Evolutionary conservation across 2,888 invertebrate species (phyloP), one percentile per base, ranked within the genome.

Genomic region (Rhamnusium bicolor): DNA sequence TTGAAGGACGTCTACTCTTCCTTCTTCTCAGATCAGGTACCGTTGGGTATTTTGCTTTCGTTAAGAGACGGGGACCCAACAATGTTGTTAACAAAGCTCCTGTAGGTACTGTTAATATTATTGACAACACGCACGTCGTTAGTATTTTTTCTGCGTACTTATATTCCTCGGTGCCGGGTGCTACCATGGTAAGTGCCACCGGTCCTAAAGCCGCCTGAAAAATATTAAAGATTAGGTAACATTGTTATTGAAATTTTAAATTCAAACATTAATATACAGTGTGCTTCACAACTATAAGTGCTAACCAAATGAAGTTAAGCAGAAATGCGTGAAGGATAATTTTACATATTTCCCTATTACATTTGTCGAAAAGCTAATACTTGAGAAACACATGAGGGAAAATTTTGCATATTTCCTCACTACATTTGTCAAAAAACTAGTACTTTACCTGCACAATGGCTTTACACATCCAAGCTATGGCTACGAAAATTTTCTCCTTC

Each of bases 391-490:
- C n/a, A n/a, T n/a, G n/a, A n/a, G n/a, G n/a, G n/a, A n/a, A n/a
- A n/a, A n/a, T n/a, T n/a, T n/a, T n/a, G n/a, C n/a, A n/a, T n/a
- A n/a, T n/a, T n/a, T n/a, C n/a, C n/a, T n/a, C n/a, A n/a, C n/a
- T n/a, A 46, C 46, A 51, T 16, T 18, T 51, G 24, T 24, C 24
- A n/a, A n/a, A n/a, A n/a, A n/a, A n/a, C n/a, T n/a, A n/a, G n/a
- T n/a, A 8, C 71, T 73, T 80, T 89, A 93, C 95, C 91, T 97
- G 98, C 0, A 98, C 98, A 12, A 98, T 98, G 5, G 98, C 98
- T 89, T 98, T 98, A 0, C 98, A 96, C 92, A 98, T 94, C 95
- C 97, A 98, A 0, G 98, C 92, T 2, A 98, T 88, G 0, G 97
- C 93, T n/a, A 98, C 94, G 87, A 98, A 98, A 77, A 97, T 90